These are phyloP conservation scores for Phataginus tricuspis DNA, from an alignment of 2,797 vertebrate genomes.

Conservation along the genomic window DNA sequence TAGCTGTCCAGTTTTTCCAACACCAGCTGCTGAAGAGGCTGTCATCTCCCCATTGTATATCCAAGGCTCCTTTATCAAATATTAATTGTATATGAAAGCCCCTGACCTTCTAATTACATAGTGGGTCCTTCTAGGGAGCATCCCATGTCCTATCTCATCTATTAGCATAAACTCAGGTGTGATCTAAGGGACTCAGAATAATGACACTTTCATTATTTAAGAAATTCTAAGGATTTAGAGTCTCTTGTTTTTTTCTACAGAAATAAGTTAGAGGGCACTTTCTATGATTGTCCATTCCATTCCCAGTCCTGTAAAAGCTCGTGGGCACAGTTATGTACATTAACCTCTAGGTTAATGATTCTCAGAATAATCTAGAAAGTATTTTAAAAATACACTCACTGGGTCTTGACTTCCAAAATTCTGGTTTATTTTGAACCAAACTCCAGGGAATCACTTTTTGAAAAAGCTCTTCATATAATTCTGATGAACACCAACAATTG, in stretches of 20 bases:
- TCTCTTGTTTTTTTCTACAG: conserved; percentile 20
- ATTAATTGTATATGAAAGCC: neutral
- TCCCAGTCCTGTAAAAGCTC: neutral
- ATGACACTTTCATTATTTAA: conserved; percentile 18
- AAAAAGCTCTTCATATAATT: conserved; percentile 40
- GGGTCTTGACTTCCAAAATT: neutral
- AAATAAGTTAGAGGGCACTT: conserved; percentile 4
- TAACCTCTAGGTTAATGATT: conserved; percentile 9
- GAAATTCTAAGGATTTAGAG: conserved; percentile 39
- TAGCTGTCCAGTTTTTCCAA: no score
- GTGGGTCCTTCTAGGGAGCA: conserved; percentile 40
- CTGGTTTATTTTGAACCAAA: conserved; percentile 42
- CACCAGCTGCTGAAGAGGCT: no score
- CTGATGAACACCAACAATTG: neutral
- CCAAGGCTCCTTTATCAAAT: no score
- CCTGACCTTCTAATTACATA: neutral
- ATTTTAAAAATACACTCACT: conserved; percentile 37
- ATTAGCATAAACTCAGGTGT: conserved; percentile 18
- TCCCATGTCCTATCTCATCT: neutral
- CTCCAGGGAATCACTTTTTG: neutral
- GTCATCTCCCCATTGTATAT: no score
- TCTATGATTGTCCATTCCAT: neutral
- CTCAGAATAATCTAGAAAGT: conserved; percentile 11
- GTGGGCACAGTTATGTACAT: neutral
- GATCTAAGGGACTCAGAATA: conserved; percentile 11